Evolutionary conservation across 2,113 vertebrate genomes (phyloP).

Genomic region (Gambusia holbrooki): DNA sequence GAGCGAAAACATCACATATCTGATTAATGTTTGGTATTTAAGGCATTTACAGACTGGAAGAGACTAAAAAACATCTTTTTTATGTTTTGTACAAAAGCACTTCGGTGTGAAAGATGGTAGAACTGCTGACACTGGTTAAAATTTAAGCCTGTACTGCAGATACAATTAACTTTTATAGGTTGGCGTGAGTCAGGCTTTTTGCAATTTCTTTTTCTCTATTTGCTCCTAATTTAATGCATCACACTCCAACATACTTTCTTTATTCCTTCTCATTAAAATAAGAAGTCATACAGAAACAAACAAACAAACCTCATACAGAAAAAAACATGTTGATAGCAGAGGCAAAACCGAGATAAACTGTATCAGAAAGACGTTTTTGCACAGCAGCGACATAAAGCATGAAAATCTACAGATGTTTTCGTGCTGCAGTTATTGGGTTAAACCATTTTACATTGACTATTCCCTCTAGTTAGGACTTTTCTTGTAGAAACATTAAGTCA

Average conservation of each 20-base stretch:
- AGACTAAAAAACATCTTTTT: conserved; percentile 4
- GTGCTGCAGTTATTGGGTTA: too few species aligned
- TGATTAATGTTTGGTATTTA: not conserved
- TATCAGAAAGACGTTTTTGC: too few species aligned
- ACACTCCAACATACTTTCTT: not conserved
- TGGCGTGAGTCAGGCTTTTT: too few species aligned
- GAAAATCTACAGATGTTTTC: not conserved
- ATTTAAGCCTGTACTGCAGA: conserved; percentile 34
- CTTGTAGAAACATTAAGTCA: too few species aligned
- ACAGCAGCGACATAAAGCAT: too few species aligned
- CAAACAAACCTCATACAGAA: not conserved
- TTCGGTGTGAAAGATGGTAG: conserved; percentile 8
- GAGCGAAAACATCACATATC: conserved; percentile 30
- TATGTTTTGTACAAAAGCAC: not conserved
- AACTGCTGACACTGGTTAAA: conserved; percentile 50
- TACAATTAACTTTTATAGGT: conserved; percentile 12
- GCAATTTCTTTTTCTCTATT: not conserved
- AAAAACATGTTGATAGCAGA: not conserved
- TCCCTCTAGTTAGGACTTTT: too few species aligned
- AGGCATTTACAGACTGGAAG: not conserved
- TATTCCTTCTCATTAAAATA: not conserved
- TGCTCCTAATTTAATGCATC: not conserved
- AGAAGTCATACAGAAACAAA: too few species aligned
- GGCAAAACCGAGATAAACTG: too few species aligned
- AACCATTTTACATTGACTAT: too few species aligned